Evolutionary conservation across 1,140 invertebrate species (phyloP), one percentile per base, ranked within the genome.

Genomic region (Saccostrea echinata): DNA sequence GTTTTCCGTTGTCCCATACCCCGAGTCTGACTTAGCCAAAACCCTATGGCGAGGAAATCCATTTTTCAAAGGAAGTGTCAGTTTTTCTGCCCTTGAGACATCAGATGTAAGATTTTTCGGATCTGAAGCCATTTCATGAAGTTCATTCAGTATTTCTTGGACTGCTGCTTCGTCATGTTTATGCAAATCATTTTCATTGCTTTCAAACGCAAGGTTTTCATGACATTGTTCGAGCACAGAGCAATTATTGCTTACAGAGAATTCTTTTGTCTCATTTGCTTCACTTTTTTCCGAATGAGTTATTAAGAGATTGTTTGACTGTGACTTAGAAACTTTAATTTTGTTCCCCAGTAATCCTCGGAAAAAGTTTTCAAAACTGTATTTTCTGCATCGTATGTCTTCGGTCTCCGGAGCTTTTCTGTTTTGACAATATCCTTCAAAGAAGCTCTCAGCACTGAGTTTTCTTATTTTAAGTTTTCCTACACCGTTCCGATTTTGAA

Each of bases 381-480:
- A 76, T 33, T 76, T 76, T 33, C 68, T 27, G 1, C 68, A 9
- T 11, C 27, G 68, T 16, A 33, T 33, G 24, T 76, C 68, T 33
- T 76, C 68, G 24, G 24, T 27, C 9, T 76, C 30, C 12, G 68
- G 27, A 30, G 27, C 3, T 76, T 30, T 76, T 27, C 33, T 76
- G 30, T 27, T 76, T 13, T 30, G 8, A 27, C 68, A 35, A 76
- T 76, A 76, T 76, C 68, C 68, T 76, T 76, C 68, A 30, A 76
- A 76, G 68, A 76, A 76, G 12, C 68, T 76, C 68, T 76, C 68
- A 12, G 68, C 68, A 76, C 68, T 76, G 1, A 76, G 68, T 76
- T 76, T 76, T 11, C 68, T 24, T 76, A 76, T 76, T 16, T 76
- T 76, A 16, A 76, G 68, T 27, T 76, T 76, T 76, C 68, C 68